These are phyloP conservation scores for Columba guinea DNA, from an alignment of 2,797 vertebrate species.

Conservation along the genomic window DNA sequence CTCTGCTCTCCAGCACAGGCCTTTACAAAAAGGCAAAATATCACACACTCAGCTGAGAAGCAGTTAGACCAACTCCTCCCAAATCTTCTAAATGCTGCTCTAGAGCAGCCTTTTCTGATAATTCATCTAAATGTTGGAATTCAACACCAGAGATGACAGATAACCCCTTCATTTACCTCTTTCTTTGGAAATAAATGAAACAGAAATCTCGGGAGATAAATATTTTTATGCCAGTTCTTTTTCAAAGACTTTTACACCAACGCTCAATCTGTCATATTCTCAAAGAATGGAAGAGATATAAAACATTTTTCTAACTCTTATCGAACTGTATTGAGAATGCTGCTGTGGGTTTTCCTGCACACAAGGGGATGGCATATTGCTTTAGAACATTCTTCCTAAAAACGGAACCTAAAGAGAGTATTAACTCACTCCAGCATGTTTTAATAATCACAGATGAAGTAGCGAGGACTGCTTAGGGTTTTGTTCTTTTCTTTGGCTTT, in stretches of 20 bases:
- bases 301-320: neutral
- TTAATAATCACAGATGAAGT: neutral
- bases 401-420: neutral
- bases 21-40: neutral
- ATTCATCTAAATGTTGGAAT: neutral
- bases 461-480: neutral
- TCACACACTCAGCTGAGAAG: neutral
- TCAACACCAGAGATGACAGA: neutral
- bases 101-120: neutral
- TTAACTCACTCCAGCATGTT: neutral
- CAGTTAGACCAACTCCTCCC: neutral
- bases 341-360: neutral
- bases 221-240: neutral
- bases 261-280: neutral
- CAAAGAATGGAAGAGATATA: neutral
- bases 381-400: neutral
- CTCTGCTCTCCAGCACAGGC: neutral
- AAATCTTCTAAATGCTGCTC: neutral
- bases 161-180: neutral
- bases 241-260: neutral
- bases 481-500: neutral
- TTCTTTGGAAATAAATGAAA: neutral
- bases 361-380: neutral
- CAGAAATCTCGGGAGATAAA: neutral
- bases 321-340: neutral